These are phyloP conservation scores for Pholis gunnellus DNA, from an alignment of 2,113 vertebrate genomes.

Conservation along the genomic window DNA sequence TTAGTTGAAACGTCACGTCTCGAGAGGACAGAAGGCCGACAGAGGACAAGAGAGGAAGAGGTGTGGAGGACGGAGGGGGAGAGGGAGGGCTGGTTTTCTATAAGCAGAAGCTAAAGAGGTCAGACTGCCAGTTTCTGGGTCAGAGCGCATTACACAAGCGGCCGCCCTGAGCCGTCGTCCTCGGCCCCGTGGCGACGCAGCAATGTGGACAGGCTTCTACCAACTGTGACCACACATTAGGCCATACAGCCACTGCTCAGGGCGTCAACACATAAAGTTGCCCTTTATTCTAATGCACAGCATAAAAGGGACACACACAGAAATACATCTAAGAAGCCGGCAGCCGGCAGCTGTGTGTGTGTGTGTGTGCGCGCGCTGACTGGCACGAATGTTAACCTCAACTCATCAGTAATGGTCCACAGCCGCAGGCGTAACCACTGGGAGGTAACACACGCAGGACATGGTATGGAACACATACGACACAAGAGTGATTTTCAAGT, in stretches of 20 bases:
- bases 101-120: constrained; percentile 78
- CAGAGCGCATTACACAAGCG: constrained; percentile 69
- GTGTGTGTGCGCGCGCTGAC: constrained; percentile 15
- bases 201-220: constrained; percentile 69
- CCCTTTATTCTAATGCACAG: constrained; percentile 70
- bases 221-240: constrained; percentile 75
- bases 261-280: constrained; percentile 75
- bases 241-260: constrained; percentile 60
- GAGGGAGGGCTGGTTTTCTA: constrained; percentile 52
- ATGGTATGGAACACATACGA: constrained; percentile 44
- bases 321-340: constrained; percentile 44
- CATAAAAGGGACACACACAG: constrained; percentile 57
- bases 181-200: constrained; percentile 54
- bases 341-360: constrained; percentile 25
- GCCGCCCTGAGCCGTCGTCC: constrained; percentile 42
- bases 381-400: constrained; percentile 59
- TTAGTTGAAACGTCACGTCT: constrained; percentile 25
- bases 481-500: constrained; percentile 23
- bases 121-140: constrained; percentile 74
- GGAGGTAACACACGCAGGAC: constrained; percentile 47
- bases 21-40: constrained; percentile 37
- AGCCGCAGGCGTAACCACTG: constrained; percentile 60
- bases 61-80: constrained; percentile 10
- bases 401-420: constrained; percentile 50
- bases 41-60: constrained; percentile 19